A percentile compares a stretch with the other conserved stretches of the same genome.
These are phyloP conservation scores for Drosophila subpulchrella DNA, from an alignment of 1,140 invertebrate species.

Conservation along the genomic window DNA sequence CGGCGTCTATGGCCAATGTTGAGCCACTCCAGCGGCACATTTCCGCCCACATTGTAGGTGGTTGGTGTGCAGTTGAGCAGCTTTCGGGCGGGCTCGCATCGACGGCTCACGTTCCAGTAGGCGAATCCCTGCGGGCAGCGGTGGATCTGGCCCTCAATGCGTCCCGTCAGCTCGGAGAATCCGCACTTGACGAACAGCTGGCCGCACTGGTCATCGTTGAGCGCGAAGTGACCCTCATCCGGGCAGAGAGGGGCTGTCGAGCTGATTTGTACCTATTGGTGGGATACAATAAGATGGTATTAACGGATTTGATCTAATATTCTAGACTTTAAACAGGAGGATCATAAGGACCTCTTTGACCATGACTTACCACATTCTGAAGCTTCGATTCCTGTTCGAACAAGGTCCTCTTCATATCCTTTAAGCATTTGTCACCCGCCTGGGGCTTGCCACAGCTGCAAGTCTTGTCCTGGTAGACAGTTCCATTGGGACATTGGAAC, in stretches of 20 bases:
- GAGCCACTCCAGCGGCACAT: constrained; percentile 78
- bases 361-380: constrained; percentile 84
- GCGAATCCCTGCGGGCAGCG: constrained; percentile 91
- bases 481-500: constrained; percentile 90
- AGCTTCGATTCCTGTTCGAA: constrained; percentile 86
- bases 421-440: constrained; percentile 54
- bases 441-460: constrained; percentile 87
- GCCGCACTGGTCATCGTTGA: constrained; percentile 88
- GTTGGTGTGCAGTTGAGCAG: constrained; percentile 60
- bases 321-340: not conserved
- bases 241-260: constrained; percentile 87
- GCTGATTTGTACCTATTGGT: constrained; percentile 65
- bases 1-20: constrained; percentile 80
- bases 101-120: constrained; percentile 91
- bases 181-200: constrained; percentile 91
- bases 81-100: constrained; percentile 87
- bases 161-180: constrained; percentile 84
- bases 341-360: too few relatives aligned
- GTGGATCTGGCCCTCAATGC: constrained; percentile 89
- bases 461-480: constrained; percentile 90
- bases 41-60: constrained; percentile 62
- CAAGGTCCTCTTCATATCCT: constrained; percentile 82
- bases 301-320: not conserved
- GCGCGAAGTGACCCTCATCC: constrained; percentile 88
- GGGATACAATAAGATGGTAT: not conserved